Evolutionary conservation across 2,888 invertebrate species (phyloP), one percentile per base, ranked within the genome.

Genomic region (Drosophila sordidula): DNA sequence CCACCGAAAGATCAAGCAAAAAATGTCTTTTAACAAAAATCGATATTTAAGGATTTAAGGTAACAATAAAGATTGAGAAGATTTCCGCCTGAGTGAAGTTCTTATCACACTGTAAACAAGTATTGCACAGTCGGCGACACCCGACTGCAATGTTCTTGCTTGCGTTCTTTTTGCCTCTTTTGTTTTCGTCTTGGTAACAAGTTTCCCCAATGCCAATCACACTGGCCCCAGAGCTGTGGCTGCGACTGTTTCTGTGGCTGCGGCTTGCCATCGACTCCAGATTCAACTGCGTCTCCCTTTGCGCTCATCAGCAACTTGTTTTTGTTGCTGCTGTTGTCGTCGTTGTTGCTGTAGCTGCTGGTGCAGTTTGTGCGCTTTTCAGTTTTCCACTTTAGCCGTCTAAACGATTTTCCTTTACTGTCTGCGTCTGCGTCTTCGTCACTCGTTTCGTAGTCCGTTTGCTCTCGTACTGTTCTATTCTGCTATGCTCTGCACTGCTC

Each of bases 151-250:
- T 8, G 12, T 12, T 34, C 12, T 4, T 12, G 12, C 34, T 34
- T 34, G 12, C 32, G n/a, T 22, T 45, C n/a, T 12, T 29, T 58
- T 51, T 41, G 55, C 32, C 14, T 50, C 55, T 41, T 62, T 67
- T 67, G 59, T 67, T 73, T 66, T 67, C 61, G 68, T 67, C 41
- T 54, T 70, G 70, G 65, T 75, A 73, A 75, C 75, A 74, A 74
- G 76, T 66, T 74, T 74, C 55, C 59, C 76, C 71, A 74, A 71
- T 74, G 76, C 74, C 74, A 74, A 74, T 74, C 71, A 75, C 65
- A 65, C 52, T 56, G 59, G 65, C 56, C 70, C 72, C 71, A 75
- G 54, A 62, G 75, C 70, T 68, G 55, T 73, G 71, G 62, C 62
- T 62, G 63, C 45, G 56, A 25, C 61, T 62, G 73, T 44, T 32